phyloP scores from a whole-genome alignment of 2,113 vertebrate genomes.

The Pristiophorus japonicus region DNA sequence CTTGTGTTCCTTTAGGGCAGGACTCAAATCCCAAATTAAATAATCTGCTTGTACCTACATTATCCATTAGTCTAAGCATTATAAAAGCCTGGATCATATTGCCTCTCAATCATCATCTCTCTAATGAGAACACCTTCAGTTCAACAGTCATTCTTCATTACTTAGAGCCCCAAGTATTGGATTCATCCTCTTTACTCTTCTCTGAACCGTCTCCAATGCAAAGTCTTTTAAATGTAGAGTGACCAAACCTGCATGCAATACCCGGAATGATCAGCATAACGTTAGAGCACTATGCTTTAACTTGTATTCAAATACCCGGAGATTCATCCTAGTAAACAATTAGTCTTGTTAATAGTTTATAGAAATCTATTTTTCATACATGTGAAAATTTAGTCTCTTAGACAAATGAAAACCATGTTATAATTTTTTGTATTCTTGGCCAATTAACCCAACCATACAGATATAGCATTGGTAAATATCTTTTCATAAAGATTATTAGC shows the following conservation, averaged over 20 bases:
- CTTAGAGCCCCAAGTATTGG: background rate
- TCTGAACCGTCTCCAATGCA: background rate
- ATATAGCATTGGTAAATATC: background rate
- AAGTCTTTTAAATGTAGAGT: background rate
- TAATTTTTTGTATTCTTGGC: background rate
- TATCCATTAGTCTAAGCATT: background rate
- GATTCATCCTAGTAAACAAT: background rate
- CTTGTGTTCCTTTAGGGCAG: background rate
- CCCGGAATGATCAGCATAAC: too few species aligned
- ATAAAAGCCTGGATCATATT: background rate
- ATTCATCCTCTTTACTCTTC: background rate
- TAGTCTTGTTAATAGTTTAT: background rate
- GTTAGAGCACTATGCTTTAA: background rate
- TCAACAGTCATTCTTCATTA: background rate
- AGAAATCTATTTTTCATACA: background rate
- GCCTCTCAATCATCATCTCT: background rate
- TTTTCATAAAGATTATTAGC: background rate
- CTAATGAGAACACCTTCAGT: background rate
- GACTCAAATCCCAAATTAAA: background rate
- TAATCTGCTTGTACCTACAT: background rate
- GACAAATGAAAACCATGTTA: background rate
- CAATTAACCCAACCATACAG: background rate
- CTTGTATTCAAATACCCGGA: background rate
- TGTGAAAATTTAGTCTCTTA: background rate
- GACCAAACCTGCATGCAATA: background rate